Evolutionary conservation across 2,888 invertebrate species (phyloP).

Genomic region (Caradrina clavipalpis): DNA sequence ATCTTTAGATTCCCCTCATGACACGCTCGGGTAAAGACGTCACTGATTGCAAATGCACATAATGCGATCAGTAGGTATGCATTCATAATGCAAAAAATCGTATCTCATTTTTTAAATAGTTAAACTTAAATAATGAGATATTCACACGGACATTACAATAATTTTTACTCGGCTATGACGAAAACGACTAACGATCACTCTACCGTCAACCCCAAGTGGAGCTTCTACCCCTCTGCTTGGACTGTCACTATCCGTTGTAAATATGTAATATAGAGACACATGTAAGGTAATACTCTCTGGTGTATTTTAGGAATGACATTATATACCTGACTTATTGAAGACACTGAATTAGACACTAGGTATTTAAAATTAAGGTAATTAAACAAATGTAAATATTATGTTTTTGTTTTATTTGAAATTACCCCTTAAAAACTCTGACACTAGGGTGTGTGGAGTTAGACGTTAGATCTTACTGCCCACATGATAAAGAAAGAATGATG

Average conservation of each 20-base stretch:
- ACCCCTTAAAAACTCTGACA: neutral
- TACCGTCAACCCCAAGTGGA: too few relatives aligned
- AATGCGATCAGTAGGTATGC: constrained; percentile 1
- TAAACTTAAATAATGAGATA: neutral
- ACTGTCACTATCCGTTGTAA: neutral
- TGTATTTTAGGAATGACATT: constrained; percentile 1
- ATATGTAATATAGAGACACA: neutral
- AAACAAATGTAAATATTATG: neutral
- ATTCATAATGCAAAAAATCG: constrained; percentile 2
- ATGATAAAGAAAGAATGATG: too few relatives aligned
- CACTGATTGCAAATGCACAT: neutral
- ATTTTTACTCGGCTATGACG: neutral
- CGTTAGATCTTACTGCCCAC: too few relatives aligned
- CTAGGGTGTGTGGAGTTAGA: too few relatives aligned
- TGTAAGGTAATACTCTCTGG: neutral
- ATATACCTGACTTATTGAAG: neutral
- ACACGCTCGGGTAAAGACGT: constrained; percentile 18
- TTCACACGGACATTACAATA: neutral
- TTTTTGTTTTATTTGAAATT: neutral
- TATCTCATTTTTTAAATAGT: neutral
- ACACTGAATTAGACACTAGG: neutral
- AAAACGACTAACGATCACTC: neutral
- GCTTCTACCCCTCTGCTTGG: too few relatives aligned
- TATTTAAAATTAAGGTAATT: neutral
- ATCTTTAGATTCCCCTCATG: constrained; percentile 2